Conservation (phyloP, 2,888 invertebrate genomes). For the Pachymerium ferrugineum region DNA sequence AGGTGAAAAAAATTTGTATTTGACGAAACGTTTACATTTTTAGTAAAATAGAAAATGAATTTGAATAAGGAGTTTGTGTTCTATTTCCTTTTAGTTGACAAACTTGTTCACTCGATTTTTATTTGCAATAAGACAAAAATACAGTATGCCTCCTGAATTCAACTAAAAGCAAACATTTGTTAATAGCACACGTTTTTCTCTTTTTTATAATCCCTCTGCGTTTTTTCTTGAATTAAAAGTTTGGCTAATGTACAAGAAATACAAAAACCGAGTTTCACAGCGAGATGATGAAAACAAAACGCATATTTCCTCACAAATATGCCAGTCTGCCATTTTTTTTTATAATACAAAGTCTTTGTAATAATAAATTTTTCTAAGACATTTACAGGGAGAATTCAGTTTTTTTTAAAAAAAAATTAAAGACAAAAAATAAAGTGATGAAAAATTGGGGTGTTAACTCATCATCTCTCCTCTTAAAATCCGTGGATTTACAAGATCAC, state of each 20-base stretch:
- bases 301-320: background rate
- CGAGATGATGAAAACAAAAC: background rate
- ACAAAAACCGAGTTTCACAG: conserved; percentile 20
- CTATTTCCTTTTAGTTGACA: conserved; percentile 19
- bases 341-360: background rate
- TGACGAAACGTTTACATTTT: too few relatives aligned
- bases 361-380: background rate
- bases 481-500: conserved; percentile 32
- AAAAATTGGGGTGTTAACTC: background rate
- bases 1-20: too few relatives aligned
- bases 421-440: background rate
- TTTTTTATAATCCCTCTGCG: background rate
- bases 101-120: conserved; percentile 28
- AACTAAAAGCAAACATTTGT: conserved; percentile 34
- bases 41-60: background rate
- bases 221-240: background rate
- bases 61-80: background rate
- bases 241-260: conserved; percentile 31
- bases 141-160: conserved; percentile 31
- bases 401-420: background rate
- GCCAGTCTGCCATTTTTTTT: background rate
- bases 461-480: conserved; percentile 11
- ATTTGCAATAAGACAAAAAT: conserved; percentile 33
- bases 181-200: conserved; percentile 30
- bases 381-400: background rate